Base-by-base conservation (phyloP, 2,888 invertebrate genomes). In the Agapostemon virescens region DNA sequence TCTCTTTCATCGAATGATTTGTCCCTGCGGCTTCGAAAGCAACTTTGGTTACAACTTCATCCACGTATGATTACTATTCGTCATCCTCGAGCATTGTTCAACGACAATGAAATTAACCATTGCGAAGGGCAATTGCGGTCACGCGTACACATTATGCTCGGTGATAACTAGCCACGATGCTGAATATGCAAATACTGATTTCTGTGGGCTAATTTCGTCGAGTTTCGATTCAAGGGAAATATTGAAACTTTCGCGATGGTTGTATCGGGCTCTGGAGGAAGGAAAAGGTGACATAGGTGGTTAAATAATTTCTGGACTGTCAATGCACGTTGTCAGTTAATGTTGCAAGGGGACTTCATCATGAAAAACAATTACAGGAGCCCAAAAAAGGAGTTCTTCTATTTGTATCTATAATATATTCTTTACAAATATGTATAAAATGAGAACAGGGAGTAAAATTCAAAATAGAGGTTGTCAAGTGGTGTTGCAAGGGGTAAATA, bases 1-100 rank as follows among this genome's bases (percentile, higher is more conserved):
- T 49, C 49, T 69, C 42, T 72, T 74, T 69, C 70, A 77, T 70
- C 68, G 77, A 81, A 87, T 85, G 86, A 90, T 90, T 90, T 89
- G 89, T 90, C 88, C 88, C 85, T 88, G 90, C 85, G 90, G 90
- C 89, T 89, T 89, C 88, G 84, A 79, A 85, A 81, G 73, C 78
- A 84, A 82, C 74, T 77, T 77, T 82, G 76, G 75, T 49, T 86
- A 87, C 84, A 82, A 88, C 88, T 89, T 88, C 84, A 87, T 90
- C 84, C 85, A 30, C 52, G 74, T 76, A 71, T 74, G 64, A 82
- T 84, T 74, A 71, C 69, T 33, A 36, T 81, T 79, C 75, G 67
- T 83, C 80, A 76, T 79, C 72, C 71, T 23, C 30, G 9, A 11
- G 58, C 33, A 69, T 80, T 77, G 72, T 81, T 38, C 55, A 1